Base-by-base conservation (phyloP, 1,140 invertebrate species). In the Tetraneura akinire region DNA sequence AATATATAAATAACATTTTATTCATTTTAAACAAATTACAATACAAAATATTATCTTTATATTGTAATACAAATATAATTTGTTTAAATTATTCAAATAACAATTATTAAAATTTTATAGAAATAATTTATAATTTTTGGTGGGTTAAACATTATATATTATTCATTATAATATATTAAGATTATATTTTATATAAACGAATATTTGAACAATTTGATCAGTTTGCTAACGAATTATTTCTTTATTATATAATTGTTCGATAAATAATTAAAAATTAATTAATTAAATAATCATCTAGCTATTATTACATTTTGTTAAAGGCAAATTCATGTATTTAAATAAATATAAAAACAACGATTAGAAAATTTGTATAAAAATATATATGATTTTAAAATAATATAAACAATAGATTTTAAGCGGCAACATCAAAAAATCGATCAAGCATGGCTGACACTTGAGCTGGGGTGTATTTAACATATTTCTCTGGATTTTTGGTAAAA, bases 401-500 rank as follows among this genome's bases (percentile, higher is more conserved):
- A 26, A 21, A 29, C 1, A 26, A 0, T 47, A 5, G 26, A 18
- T 13, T 57, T 88, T 86, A 91, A 29, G 90, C 90, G 26, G 90
- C 89, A 8, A 93, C 92, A 88, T 96, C 94, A 86, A 96, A 97
- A 82, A 96, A 94, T 81, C 90, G 91, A 84, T 94, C 92, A 64
- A 97, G 91, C 82, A 92, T 86, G 3, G 89, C 88, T 1, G 90
- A 89, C 0, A 97, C 91, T 87, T 96, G 93, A 82, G 93, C 89
- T 11, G 95, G 94, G 45, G 91, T 91, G 85, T 96, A 96, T 86
- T 95, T 97, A 42, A 98, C 90, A 86, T 98, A 98, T 86, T 99
- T 98, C 73, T 95, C 93, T 1, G 91, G 90, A 87, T 97, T 97
- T 86, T 97, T 98, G 11, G 94, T 94, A 85, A 98, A 98, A 23